phyloP scores from a whole-genome alignment of 1,140 invertebrate genomes.

The Pogonomyrmex barbatus region DNA sequence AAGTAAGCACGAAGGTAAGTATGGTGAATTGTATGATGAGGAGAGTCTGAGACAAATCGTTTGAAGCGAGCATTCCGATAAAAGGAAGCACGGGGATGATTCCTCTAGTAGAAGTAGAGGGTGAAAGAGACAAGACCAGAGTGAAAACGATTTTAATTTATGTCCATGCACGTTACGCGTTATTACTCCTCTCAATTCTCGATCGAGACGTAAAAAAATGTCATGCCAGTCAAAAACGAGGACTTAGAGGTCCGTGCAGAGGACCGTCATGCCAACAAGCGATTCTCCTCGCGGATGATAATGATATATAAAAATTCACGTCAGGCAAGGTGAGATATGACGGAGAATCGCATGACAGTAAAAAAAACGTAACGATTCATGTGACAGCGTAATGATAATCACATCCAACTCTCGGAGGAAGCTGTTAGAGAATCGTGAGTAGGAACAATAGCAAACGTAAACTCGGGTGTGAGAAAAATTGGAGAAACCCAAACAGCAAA shows the following conservation, averaged over 20 bases:
- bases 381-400: constrained; percentile 50
- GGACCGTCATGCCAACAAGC: constrained; percentile 20
- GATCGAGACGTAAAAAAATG: constrained; percentile 25
- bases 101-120: constrained; percentile 9
- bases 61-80: constrained; percentile 59
- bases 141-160: constrained; percentile 29
- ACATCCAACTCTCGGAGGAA: constrained; percentile 48
- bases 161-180: constrained; percentile 37
- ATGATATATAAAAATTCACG: background rate
- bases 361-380: constrained; percentile 33
- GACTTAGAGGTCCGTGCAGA: constrained; percentile 1
- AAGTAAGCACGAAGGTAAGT: constrained; percentile 39
- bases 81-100: constrained; percentile 57
- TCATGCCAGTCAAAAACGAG: constrained; percentile 40
- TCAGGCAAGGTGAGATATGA: constrained; percentile 33
- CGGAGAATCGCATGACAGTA: constrained; percentile 30
- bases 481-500: constrained; percentile 41
- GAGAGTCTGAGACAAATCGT: background rate
- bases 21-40: constrained; percentile 13
- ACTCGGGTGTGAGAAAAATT: constrained; percentile 29
- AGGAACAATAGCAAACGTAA: constrained; percentile 51
- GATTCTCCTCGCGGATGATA: constrained; percentile 38
- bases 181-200: constrained; percentile 19
- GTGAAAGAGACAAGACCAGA: constrained; percentile 16
- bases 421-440: constrained; percentile 54